Conservation (phyloP, 2,888 invertebrate species). For the Lochmaea crataegi region DNA sequence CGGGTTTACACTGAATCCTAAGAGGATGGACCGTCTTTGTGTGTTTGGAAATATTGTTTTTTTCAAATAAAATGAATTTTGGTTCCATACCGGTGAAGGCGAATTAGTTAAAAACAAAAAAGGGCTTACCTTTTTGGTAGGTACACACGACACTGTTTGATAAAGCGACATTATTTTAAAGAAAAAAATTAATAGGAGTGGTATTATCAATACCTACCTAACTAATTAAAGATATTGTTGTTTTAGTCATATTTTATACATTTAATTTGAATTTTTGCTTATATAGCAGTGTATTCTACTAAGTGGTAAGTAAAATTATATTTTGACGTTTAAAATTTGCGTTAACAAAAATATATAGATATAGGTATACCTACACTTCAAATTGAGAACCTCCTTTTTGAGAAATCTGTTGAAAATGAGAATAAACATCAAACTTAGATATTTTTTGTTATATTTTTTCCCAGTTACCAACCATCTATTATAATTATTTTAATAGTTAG, state of each 20-base stretch:
- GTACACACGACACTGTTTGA: not conserved
- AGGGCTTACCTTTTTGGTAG: not conserved
- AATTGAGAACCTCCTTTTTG: too few relatives aligned
- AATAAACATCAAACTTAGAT: too few relatives aligned
- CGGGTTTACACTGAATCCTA: too few relatives aligned
- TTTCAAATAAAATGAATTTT: too few relatives aligned
- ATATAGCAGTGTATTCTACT: not conserved
- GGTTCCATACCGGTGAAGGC: too few relatives aligned
- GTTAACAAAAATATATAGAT: too few relatives aligned
- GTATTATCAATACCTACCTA: constrained; percentile 9
- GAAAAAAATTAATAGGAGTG: not conserved
- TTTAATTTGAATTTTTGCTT: not conserved
- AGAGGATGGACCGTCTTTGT: too few relatives aligned
- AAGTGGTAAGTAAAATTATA: not conserved
- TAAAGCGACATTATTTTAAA: not conserved
- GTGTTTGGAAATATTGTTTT: too few relatives aligned
- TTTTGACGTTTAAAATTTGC: not conserved
- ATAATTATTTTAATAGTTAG: not conserved
- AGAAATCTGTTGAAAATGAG: too few relatives aligned
- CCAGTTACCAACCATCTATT: not conserved
- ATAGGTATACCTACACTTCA: too few relatives aligned
- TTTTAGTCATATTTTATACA: not conserved
- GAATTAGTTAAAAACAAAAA: too few relatives aligned
- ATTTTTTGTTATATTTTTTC: too few relatives aligned
- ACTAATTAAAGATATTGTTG: not conserved